Evolutionary conservation across 1,140 invertebrate species (phyloP).

Genomic region (Euwallacea fornicatus): DNA sequence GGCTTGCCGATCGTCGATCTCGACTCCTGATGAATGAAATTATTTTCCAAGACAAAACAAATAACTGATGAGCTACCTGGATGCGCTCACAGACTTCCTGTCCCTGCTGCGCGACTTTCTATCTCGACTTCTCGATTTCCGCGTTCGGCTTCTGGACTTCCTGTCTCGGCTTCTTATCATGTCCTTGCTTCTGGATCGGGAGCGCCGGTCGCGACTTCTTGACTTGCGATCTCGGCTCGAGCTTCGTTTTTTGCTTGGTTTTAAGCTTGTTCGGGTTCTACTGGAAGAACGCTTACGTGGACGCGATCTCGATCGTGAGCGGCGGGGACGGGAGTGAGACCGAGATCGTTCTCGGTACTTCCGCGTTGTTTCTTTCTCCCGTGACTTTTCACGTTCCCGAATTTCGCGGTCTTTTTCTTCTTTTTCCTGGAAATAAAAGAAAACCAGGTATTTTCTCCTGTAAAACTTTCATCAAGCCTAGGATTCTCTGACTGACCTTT

Average conservation of each 20-base stretch:
- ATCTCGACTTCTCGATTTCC: conserved; percentile 20
- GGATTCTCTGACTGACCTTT: conserved; percentile 57
- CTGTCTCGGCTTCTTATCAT: conserved; percentile 24
- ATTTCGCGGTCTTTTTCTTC: conserved; percentile 63
- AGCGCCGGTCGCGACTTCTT: conserved; percentile 32
- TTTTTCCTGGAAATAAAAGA: conserved; percentile 61
- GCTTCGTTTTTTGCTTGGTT: conserved; percentile 33
- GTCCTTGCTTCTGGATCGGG: conserved; percentile 31
- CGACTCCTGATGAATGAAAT: conserved; percentile 4
- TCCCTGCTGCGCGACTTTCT: conserved; percentile 17
- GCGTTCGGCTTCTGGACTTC: conserved; percentile 24
- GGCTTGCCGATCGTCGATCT: conserved; percentile 22
- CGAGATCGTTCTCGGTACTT: conserved; percentile 50
- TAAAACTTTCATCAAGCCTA: background rate
- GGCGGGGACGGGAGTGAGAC: conserved; percentile 28
- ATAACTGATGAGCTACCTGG: background rate
- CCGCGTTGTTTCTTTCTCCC: conserved; percentile 43
- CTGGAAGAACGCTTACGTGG: conserved; percentile 34
- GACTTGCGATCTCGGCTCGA: conserved; percentile 29
- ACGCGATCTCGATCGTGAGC: conserved; percentile 37
- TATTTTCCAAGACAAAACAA: no score
- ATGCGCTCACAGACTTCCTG: conserved; percentile 30
- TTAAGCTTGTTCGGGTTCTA: conserved; percentile 26
- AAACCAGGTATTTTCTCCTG: conserved; percentile 10
- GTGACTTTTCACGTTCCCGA: conserved; percentile 46